Percentiles rank a stretch among this genome's conserved stretches.
Evolutionary conservation across 2,888 invertebrate species (phyloP).

Genomic region (Drosophila subsilvestris): DNA sequence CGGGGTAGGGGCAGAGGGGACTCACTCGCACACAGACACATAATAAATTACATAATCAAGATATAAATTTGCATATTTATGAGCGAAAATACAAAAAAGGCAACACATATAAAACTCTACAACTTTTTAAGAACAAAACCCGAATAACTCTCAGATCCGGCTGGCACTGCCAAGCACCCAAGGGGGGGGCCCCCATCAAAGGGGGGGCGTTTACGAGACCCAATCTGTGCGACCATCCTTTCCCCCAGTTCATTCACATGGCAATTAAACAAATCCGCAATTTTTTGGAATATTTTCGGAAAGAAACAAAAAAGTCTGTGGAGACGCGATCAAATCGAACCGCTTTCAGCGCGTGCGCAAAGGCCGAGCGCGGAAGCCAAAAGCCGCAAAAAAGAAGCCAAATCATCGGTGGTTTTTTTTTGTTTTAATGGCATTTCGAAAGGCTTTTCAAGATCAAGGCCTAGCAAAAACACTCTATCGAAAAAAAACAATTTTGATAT

Average conservation of each 20-base stretch:
- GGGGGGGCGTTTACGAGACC: constrained; percentile 21
- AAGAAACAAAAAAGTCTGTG: constrained; percentile 7
- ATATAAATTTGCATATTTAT: constrained; percentile 70
- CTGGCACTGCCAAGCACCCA: constrained; percentile 79
- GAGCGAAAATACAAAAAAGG: constrained; percentile 73
- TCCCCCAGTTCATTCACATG: constrained; percentile 78
- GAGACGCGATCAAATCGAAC: constrained; percentile 21
- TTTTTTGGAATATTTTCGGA: constrained; percentile 20
- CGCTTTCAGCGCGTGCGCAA: constrained; percentile 56
- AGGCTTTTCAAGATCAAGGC: constrained; percentile 78
- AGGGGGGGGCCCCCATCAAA: background rate
- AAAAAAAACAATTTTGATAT: constrained; percentile 59
- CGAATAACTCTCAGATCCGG: constrained; percentile 66
- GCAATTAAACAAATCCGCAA: constrained; percentile 46
- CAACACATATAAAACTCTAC: constrained; percentile 51
- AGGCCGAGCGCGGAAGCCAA: constrained; percentile 61
- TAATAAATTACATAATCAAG: constrained; percentile 70
- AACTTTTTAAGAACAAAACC: constrained; percentile 58
- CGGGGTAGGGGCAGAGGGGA: constrained; percentile 11
- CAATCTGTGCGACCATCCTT: constrained; percentile 60
- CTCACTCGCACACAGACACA: constrained; percentile 21
- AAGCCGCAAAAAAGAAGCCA: constrained; percentile 31
- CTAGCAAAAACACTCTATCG: constrained; percentile 59
- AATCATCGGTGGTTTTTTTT: constrained; percentile 26
- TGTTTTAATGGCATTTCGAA: constrained; percentile 70